A percentile compares a stretch with the other conserved stretches of the same genome.
These are phyloP conservation scores for Arnoldichthys spilopterus DNA, from an alignment of 2,797 vertebrate species.

Conservation along the genomic window DNA sequence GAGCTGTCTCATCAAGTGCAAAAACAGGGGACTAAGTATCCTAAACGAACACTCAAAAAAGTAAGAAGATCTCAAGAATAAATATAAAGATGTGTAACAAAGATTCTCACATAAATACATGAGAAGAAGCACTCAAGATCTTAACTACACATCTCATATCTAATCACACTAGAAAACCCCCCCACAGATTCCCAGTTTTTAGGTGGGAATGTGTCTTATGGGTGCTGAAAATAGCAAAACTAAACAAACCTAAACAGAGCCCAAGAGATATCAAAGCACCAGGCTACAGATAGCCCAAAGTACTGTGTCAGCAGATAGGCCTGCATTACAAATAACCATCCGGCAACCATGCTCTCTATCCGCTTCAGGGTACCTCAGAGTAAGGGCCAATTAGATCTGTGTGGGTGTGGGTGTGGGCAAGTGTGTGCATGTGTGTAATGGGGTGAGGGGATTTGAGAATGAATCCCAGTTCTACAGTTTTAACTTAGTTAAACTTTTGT, in stretches of 20 bases:
- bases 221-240: neutral
- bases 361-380: slow-evolving; percentile 16
- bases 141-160: neutral
- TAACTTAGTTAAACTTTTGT: no score
- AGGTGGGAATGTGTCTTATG: neutral
- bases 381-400: slow-evolving; percentile 19
- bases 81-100: neutral
- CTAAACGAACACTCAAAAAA: neutral
- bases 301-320: slow-evolving; percentile 44
- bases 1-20: no score
- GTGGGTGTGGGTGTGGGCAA: no score
- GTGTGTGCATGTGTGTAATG: no score
- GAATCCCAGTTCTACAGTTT: no score
- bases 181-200: neutral
- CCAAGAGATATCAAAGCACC: slow-evolving; percentile 20
- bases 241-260: slow-evolving; percentile 5
- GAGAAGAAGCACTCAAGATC: neutral
- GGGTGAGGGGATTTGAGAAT: no score
- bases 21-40: no score
- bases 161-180: slow-evolving; percentile 1
- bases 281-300: slow-evolving; percentile 26
- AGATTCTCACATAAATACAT: neutral
- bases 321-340: slow-evolving; percentile 38
- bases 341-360: slow-evolving; percentile 18
- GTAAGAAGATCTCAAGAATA: no score